Evolutionary conservation across 2,888 invertebrate species (phyloP).

Genomic region (Tetropium fuscum): DNA sequence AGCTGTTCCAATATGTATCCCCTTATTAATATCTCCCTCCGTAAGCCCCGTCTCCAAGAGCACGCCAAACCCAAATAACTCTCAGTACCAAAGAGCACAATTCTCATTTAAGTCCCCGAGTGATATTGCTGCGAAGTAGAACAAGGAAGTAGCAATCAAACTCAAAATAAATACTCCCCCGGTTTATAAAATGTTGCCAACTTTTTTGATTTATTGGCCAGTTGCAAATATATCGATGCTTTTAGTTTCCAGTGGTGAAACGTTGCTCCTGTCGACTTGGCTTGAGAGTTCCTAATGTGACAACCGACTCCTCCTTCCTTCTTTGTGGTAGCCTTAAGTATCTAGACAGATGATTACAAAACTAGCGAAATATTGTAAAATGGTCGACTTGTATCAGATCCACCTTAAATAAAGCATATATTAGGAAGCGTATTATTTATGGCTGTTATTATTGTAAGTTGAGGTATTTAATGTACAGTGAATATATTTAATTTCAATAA

Average conservation of each 20-base stretch:
- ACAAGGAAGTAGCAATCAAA: too few relatives aligned
- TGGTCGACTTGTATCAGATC: not conserved
- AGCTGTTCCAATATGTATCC: constrained; percentile 10
- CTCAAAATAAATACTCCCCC: too few relatives aligned
- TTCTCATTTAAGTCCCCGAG: too few relatives aligned
- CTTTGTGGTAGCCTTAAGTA: too few relatives aligned
- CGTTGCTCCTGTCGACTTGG: not conserved
- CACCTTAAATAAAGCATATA: constrained; percentile 4
- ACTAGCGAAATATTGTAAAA: constrained; percentile 16
- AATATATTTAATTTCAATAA: constrained; percentile 46
- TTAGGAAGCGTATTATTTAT: constrained; percentile 19
- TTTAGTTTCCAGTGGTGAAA: not conserved
- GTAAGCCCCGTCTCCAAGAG: constrained; percentile 15
- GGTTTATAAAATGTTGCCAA: too few relatives aligned
- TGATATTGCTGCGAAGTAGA: too few relatives aligned
- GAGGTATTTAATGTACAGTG: constrained; percentile 39
- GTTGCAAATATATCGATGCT: not conserved
- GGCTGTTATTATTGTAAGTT: constrained; percentile 23
- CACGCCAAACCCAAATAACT: too few relatives aligned
- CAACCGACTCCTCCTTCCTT: constrained; percentile 4
- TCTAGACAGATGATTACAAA: too few relatives aligned
- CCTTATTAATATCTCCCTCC: constrained; percentile 9
- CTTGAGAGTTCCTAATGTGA: constrained; percentile 22
- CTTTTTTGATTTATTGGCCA: too few relatives aligned
- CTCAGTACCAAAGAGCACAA: too few relatives aligned